Evolutionary conservation across 2,888 invertebrate species (phyloP).

Genomic region (Troides helena): DNA sequence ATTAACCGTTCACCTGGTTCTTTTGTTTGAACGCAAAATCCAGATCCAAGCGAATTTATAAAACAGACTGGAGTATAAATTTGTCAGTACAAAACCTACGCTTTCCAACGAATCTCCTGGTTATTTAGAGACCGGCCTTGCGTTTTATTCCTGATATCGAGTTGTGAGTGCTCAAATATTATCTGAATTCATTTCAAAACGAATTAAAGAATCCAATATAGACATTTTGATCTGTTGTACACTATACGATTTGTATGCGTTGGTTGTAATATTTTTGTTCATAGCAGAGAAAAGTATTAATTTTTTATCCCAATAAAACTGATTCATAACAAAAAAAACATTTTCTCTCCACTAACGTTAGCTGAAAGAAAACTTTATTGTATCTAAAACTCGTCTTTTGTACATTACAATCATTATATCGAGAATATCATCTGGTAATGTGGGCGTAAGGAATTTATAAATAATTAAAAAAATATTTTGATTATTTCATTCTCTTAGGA

Average conservation of each 20-base stretch:
- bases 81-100: slow-evolving; percentile 48
- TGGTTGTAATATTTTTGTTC: background rate
- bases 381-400: no score
- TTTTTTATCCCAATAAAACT: no score
- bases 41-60: slow-evolving; percentile 15
- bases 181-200: slow-evolving; percentile 51
- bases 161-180: slow-evolving; percentile 58
- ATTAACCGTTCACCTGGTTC: slow-evolving; percentile 9
- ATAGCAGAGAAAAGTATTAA: background rate
- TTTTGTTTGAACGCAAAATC: slow-evolving; percentile 11
- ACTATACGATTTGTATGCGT: background rate
- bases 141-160: slow-evolving; percentile 60
- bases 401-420: no score
- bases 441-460: no score
- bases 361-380: no score
- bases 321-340: no score
- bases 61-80: slow-evolving; percentile 35
- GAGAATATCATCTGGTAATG: no score
- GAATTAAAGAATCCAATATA: slow-evolving; percentile 52
- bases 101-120: slow-evolving; percentile 49
- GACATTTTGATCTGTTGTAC: background rate
- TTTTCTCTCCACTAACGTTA: no score
- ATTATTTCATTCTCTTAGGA: no score
- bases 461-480: no score
- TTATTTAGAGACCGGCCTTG: slow-evolving; percentile 70